Base-by-base conservation (phyloP, 1,140 invertebrate genomes). In the Aporrectodea caliginosa region DNA sequence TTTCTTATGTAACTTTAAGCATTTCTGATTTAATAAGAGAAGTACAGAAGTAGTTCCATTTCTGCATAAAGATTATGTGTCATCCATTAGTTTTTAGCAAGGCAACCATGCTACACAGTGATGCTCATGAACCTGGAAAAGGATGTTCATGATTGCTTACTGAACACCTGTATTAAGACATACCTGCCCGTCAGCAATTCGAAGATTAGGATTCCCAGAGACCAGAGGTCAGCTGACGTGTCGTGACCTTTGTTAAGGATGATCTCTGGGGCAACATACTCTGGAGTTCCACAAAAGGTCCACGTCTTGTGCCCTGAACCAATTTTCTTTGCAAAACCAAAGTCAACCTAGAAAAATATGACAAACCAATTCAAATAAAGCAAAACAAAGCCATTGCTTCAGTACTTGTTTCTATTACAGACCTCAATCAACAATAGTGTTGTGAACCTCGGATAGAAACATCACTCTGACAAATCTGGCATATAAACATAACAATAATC, bases 281-380 rank as follows among this genome's bases (percentile, higher is more conserved):
- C 95, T 0, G 96, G 95, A 0, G 96, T 98, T 0, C 96, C 96
- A 86, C 96, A 98, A 73, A 98, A 88, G 0, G 96, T 98, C 95
- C 95, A 98, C 1, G 96, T 97, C 87, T 99, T 99, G 68, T 94
- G 91, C 33, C 96, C 96, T 1, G 75, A 58, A 33, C 75, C 75
- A 69, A 98, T 90, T 82, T 92, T 94, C 91, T 98, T 98, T 6
- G 96, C 95, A 87, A 98, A 98, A 27, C 96, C 96, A 90, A 98
- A 98, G 89, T 98, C 97, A 31, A 97, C 95, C 93, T 95, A 58
- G n/a, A n/a, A n/a, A n/a, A n/a, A n/a, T n/a, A n/a, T n/a, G n/a
- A n/a, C n/a, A n/a, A n/a, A n/a, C n/a, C n/a, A n/a, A n/a, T n/a
- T n/a, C n/a, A n/a, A n/a, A n/a, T n/a, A n/a, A n/a, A n/a, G n/a